Conservation (phyloP, 1,140 invertebrate species). For the Archivesica marissinica region DNA sequence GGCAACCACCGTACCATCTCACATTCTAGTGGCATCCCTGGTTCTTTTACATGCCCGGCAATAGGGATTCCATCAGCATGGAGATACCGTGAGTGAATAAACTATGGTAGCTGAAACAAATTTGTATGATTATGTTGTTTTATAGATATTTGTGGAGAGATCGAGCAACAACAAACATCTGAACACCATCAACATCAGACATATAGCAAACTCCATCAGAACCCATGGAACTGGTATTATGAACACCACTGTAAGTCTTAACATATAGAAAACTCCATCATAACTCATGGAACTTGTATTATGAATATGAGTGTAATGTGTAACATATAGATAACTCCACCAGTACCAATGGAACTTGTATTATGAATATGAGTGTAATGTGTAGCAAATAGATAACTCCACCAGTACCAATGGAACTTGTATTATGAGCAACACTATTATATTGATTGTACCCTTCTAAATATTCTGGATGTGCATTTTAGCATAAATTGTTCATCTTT, state of each 20-base stretch:
- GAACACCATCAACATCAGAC: constrained; percentile 97
- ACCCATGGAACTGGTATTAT: constrained; percentile 99
- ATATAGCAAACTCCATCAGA: constrained; percentile 98
- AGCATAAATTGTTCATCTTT: too few species aligned
- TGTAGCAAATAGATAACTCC: not conserved
- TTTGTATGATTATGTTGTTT: constrained; percentile 52
- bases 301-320: not conserved
- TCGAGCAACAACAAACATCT: constrained; percentile 96
- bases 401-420: too few species aligned
- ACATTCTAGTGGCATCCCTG: too few species aligned
- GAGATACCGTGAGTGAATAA: too few species aligned
- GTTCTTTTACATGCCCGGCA: too few species aligned
- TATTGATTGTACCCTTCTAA: too few species aligned
- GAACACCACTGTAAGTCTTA: constrained; percentile 92
- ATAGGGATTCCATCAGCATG: too few species aligned
- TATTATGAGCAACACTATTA: too few species aligned
- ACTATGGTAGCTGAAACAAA: too few species aligned
- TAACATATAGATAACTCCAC: not conserved
- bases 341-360: not conserved
- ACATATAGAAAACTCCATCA: not conserved
- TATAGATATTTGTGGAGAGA: constrained; percentile 94
- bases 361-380: not conserved
- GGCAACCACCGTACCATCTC: too few species aligned
- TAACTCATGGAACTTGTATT: not conserved
- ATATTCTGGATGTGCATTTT: too few species aligned